These are phyloP conservation scores for Erpetoichthys calabaricus DNA, from an alignment of 2,797 vertebrate species.

Conservation along the genomic window DNA sequence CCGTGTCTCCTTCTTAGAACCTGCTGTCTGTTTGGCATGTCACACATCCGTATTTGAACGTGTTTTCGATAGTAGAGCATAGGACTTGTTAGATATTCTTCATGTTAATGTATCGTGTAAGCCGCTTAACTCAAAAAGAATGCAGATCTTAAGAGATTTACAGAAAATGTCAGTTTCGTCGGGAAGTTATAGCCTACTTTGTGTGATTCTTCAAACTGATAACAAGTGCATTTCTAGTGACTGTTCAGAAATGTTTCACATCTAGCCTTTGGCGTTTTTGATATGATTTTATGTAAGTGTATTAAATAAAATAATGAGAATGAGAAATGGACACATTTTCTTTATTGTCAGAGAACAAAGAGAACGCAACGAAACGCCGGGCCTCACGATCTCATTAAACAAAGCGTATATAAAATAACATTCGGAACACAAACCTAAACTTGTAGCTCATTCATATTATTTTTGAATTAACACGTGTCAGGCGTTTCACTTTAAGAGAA, in stretches of 20 bases:
- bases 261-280: constrained; percentile 41
- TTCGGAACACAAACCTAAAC: too few relatives aligned
- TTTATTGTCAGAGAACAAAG: too few relatives aligned
- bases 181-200: constrained; percentile 6
- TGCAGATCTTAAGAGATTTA: too few relatives aligned
- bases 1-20: constrained; percentile 31
- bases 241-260: constrained; percentile 36
- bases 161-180: too few relatives aligned
- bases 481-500: too few relatives aligned
- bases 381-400: too few relatives aligned
- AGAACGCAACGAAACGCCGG: too few relatives aligned
- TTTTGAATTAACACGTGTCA: too few relatives aligned
- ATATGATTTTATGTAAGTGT: constrained; percentile 67
- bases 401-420: too few relatives aligned
- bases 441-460: too few relatives aligned
- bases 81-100: constrained; percentile 47
- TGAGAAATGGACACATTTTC: too few relatives aligned
- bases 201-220: constrained; percentile 44
- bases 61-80: constrained; percentile 45
- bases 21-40: constrained; percentile 51
- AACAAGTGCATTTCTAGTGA: constrained; percentile 49
- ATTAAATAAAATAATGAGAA: constrained; percentile 54
- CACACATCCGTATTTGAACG: constrained; percentile 44
- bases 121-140: constrained; percentile 34
- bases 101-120: constrained; percentile 57